Conservation (phyloP, 1,140 invertebrate genomes). For the Aphidius ervi region DNA sequence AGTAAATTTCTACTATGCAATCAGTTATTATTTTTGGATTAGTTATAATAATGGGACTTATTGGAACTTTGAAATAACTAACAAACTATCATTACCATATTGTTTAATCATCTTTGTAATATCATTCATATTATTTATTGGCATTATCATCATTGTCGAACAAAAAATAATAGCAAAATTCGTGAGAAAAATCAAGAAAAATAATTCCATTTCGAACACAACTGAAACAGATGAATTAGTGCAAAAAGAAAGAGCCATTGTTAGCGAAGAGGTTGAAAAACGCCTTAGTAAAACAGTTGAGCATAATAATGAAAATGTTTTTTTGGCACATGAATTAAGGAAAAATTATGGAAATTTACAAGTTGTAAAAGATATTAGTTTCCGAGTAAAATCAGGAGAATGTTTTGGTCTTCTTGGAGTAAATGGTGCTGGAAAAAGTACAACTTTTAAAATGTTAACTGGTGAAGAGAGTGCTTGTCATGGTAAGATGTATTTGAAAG, state of each 20-base stretch:
- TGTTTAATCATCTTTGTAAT: conserved; percentile 34
- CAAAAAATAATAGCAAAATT: conserved; percentile 34
- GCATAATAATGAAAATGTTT: conserved; percentile 32
- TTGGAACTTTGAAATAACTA: too few relatives aligned
- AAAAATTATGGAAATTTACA: conserved; percentile 62
- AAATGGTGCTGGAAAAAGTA: conserved; percentile 86
- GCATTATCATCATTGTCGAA: conserved; percentile 38
- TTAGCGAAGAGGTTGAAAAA: conserved; percentile 39
- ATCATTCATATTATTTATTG: conserved; percentile 42
- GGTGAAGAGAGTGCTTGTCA: conserved; percentile 60
- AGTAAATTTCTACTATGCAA: conserved; percentile 28
- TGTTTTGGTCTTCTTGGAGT: conserved; percentile 82
- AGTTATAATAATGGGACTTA: too few relatives aligned
- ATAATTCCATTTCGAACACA: conserved; percentile 18
- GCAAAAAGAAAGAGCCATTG: conserved; percentile 39
- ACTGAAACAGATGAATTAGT: conserved; percentile 42
- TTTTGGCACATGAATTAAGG: conserved; percentile 53
- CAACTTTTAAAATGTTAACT: conserved; percentile 81
- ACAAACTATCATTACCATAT: conserved; percentile 32
- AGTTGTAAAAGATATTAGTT: conserved; percentile 68
- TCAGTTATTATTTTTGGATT: conserved; percentile 1
- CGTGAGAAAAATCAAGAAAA: conserved; percentile 26
- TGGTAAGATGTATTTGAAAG: conserved; percentile 40
- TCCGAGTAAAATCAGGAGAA: conserved; percentile 70
- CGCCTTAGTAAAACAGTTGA: background rate